A percentile compares a stretch with the other conserved stretches of the same genome.
Evolutionary conservation across 2,888 invertebrate genomes (phyloP).

Genomic region (Petrolisthes cinctipes): DNA sequence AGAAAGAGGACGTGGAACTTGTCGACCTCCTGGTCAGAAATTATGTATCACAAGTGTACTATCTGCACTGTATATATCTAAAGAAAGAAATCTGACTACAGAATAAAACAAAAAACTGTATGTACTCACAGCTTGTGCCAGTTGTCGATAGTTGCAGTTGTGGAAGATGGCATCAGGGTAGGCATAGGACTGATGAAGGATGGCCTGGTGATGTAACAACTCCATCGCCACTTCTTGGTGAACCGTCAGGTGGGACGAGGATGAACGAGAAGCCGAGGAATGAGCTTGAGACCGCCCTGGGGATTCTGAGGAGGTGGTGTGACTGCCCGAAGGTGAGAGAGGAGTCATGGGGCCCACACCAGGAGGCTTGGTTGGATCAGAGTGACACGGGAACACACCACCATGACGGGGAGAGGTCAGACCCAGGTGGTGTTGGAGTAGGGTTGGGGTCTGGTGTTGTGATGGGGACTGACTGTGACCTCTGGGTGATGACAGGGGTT

Average conservation of each 20-base stretch:
- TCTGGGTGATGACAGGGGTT: not conserved
- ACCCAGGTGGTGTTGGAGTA: not conserved
- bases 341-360: no score
- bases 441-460: not conserved
- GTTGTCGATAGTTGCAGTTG: conserved; percentile 47
- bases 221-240: not conserved
- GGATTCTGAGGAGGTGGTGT: not conserved
- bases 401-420: not conserved
- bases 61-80: no score
- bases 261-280: not conserved
- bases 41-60: no score
- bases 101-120: not conserved
- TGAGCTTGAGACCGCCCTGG: not conserved
- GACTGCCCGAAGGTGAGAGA: not conserved
- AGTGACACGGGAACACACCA: not conserved
- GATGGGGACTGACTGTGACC: not conserved
- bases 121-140: conserved; percentile 53
- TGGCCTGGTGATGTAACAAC: not conserved
- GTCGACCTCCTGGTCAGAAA: no score
- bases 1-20: not conserved
- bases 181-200: conserved; percentile 12
- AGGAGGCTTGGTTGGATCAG: not conserved
- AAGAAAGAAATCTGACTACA: not conserved
- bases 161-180: conserved; percentile 21
- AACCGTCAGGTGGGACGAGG: not conserved